Conservation (phyloP, 2,888 invertebrate genomes). For the Chymomyza fuscimana region DNA sequence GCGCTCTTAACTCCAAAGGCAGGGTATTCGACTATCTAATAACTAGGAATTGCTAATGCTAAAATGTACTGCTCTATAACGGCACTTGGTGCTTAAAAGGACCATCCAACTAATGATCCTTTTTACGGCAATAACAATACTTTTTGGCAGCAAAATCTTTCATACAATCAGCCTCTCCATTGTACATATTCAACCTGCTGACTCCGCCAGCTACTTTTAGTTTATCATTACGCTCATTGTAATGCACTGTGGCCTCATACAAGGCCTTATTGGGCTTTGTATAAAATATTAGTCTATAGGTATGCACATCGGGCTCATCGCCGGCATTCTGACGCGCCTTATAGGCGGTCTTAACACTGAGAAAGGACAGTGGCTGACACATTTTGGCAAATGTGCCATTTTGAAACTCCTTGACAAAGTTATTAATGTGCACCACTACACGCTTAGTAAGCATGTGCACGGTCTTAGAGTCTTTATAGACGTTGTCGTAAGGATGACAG, state of each 20-base stretch:
- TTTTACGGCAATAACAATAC: conserved; percentile 81
- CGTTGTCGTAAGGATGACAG: conserved; percentile 82
- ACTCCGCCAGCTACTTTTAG: conserved; percentile 82
- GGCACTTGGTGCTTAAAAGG: conserved; percentile 40
- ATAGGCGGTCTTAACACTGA: conserved; percentile 82
- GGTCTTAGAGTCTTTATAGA: conserved; percentile 80
- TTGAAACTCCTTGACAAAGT: conserved; percentile 65
- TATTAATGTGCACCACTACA: conserved; percentile 75
- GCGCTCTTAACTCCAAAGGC: no score
- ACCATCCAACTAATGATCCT: conserved; percentile 35
- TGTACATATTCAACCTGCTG: conserved; percentile 83
- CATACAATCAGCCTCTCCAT: conserved; percentile 81
- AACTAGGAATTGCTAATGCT: conserved; percentile 25
- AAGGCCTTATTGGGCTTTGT: conserved; percentile 85
- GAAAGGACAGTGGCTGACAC: conserved; percentile 82
- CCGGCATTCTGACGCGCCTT: conserved; percentile 63
- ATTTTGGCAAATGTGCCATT: conserved; percentile 75
- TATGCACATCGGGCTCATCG: conserved; percentile 57
- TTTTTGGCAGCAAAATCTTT: conserved; percentile 81
- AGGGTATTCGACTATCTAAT: not conserved
- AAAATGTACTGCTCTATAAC: conserved; percentile 14
- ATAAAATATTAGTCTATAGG: conserved; percentile 85
- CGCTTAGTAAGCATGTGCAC: conserved; percentile 81
- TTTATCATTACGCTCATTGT: conserved; percentile 71
- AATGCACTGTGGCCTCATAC: conserved; percentile 86